These are phyloP conservation scores for Mormyrus proboscirostris DNA, from an alignment of 2,797 vertebrate species.

Conservation along the genomic window DNA sequence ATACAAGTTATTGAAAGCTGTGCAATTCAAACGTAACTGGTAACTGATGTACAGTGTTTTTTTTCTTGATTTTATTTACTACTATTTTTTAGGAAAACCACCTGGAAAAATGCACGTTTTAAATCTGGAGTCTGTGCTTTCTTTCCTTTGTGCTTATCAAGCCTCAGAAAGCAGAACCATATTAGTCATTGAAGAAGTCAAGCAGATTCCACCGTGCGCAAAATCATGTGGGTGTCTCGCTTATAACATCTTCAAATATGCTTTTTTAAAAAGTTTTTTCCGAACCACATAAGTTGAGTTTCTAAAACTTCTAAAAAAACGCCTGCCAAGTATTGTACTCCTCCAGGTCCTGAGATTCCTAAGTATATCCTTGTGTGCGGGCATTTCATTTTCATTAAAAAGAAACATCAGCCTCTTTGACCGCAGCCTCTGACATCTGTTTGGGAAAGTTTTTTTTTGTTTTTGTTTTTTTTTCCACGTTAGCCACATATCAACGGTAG, in stretches of 20 bases:
- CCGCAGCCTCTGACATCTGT: conserved; percentile 49
- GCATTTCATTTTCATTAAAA: conserved; percentile 55
- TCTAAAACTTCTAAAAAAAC: conserved; percentile 47
- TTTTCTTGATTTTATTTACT: background rate
- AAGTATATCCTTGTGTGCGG: conserved; percentile 30
- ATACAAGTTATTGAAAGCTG: background rate
- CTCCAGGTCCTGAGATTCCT: conserved; percentile 42
- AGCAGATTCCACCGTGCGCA: conserved; percentile 8
- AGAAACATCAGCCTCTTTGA: conserved; percentile 44
- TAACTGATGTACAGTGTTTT: background rate
- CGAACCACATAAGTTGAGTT: conserved; percentile 56
- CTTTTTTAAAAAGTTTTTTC: conserved; percentile 60
- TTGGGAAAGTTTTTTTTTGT: conserved; percentile 19
- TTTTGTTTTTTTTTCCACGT: background rate
- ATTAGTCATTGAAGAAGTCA: conserved; percentile 15
- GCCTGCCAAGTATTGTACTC: conserved; percentile 51
- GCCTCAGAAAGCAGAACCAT: background rate
- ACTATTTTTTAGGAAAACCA: background rate
- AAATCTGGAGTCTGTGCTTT: background rate
- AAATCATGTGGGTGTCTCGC: conserved; percentile 55
- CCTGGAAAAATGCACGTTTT: background rate
- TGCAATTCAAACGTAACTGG: conserved; percentile 4
- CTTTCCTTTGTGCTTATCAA: background rate
- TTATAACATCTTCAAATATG: conserved; percentile 62
- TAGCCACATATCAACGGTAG: conserved; percentile 41